Evolutionary conservation across 2,797 vertebrate species (phyloP).

Genomic region (Acrocephalus scirpaceus): DNA sequence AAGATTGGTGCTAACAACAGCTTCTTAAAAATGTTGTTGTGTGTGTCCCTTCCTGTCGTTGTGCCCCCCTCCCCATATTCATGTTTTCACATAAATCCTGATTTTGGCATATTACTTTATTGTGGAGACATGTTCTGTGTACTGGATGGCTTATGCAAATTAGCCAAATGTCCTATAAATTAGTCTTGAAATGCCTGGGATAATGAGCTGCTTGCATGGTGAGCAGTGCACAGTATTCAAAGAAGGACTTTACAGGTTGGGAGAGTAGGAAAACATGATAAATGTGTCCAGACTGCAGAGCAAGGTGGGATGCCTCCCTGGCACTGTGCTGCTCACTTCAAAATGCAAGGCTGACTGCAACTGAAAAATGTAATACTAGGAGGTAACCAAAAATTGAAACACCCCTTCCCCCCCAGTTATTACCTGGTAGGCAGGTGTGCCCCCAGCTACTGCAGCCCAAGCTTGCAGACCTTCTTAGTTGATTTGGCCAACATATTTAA

Average conservation of each 20-base stretch:
- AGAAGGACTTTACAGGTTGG: background rate
- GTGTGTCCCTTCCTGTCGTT: background rate
- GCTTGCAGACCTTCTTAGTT: background rate
- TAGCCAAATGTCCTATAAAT: conserved; percentile 57
- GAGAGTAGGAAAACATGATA: background rate
- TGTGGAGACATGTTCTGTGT: conserved; percentile 58
- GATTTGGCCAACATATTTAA: background rate
- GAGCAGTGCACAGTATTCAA: background rate
- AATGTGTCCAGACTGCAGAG: background rate
- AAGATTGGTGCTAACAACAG: background rate
- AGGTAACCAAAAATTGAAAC: background rate
- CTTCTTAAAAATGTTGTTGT: background rate
- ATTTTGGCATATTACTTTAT: conserved; percentile 40
- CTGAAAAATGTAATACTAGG: background rate
- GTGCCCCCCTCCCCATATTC: background rate
- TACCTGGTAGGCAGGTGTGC: background rate
- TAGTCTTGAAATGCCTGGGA: conserved; percentile 57
- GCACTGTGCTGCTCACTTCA: background rate
- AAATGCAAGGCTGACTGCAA: background rate
- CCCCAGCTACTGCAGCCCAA: background rate
- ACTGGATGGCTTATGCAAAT: conserved; percentile 64
- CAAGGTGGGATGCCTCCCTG: background rate
- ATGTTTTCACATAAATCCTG: conserved; percentile 57
- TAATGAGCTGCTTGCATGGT: conserved; percentile 7
- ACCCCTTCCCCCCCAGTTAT: background rate